Base-by-base conservation (phyloP, 2,888 invertebrate species). In the Drosophila picticornis region DNA sequence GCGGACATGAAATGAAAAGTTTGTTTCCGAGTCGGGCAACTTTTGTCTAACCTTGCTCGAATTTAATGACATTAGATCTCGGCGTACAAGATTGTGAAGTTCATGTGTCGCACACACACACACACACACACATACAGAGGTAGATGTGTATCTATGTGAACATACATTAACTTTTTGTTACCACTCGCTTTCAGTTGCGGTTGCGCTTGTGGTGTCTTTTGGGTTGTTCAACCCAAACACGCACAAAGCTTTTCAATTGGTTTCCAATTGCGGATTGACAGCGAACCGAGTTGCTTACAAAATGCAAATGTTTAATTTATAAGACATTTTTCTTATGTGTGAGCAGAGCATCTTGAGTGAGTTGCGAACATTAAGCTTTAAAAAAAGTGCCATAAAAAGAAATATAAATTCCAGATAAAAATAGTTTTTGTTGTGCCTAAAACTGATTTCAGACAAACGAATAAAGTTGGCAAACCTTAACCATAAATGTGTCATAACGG, bases 31-130 rank as follows among this genome's bases (percentile, higher is more conserved):
- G 53, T 66, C 46, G 72, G 31, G n/a, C 61, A 58, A 56, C 66
- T 62, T 52, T 62, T 53, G 60, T 62, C 61, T 69, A 83, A 79
- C 87, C 88, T 88, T 88, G 87, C 74, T 80, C 83, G 76, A 79
- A 73, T 84, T 84, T 80, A 83, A 84, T 79, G 88, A 79, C 82
- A 88, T 80, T 80, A 85, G 86, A 85, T 88, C 77, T 68, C 36
- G 65, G 61, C 61, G 67, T 55, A 48, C 61, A 64, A 66, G 82
- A 80, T 84, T 75, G 71, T 63, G 79, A 75, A 83, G 88, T 81
- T 85, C 81, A 85, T 75, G 73, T 72, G 59, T 62, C 62, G n/a
- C n/a, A 29, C 40, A 10, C 2, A 40, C 40, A 48, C 1, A 48
- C 0, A 51, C 61, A 40, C 2, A 29, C 63, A 1, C 0, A 5